Evolutionary conservation across 2,113 vertebrate species (phyloP), one percentile per base, ranked within the genome.

Genomic region (Crotalus viridis): DNA sequence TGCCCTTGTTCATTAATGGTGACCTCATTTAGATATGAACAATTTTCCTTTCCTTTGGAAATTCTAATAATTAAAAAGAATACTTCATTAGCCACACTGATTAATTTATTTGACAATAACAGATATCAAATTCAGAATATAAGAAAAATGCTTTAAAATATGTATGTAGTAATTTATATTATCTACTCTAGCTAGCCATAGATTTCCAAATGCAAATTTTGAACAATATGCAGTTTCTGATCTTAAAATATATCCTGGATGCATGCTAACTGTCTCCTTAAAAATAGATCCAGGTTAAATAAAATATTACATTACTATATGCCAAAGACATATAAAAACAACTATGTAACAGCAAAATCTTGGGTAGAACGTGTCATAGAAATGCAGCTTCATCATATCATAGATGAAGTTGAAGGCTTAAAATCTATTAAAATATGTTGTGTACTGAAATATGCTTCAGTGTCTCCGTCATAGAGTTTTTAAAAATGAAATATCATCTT

Each of bases 21-120:
- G 91, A 94, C 48, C 17, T 91, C 9, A 95, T 95, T 97, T 97
- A 87, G 92, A 94, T 96, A 90, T 94, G 94, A 96, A 95, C 24
- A 92, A 88, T 88, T 43, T 90, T 93, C 87, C 88, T 17, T 95
- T 94, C 94, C 93, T 94, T 91, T 91, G 51, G 56, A 95, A 95
- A 94, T 89, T 51, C 90, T 64, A 94, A 90, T 95, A 56, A 88
- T 96, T 95, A 95, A 95, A 93, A 95, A 95, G 55, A 96, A 95
- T 95, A 96, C 2, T 57, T 96, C 85, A 95, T 96, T 95, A 96
- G 24, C 22, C 92, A 85, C 69, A 59, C 43, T 93, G 87, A 93
- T 93, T 95, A 91, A 94, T 94, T 88, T 90, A 64, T 93, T 94
- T 48, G 2, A 91, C 64, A 96, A 92, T 93, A 96, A 91, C 52